phyloP scores from a whole-genome alignment of 2,888 invertebrate genomes.

The Stenchaetothrips biformis region DNA sequence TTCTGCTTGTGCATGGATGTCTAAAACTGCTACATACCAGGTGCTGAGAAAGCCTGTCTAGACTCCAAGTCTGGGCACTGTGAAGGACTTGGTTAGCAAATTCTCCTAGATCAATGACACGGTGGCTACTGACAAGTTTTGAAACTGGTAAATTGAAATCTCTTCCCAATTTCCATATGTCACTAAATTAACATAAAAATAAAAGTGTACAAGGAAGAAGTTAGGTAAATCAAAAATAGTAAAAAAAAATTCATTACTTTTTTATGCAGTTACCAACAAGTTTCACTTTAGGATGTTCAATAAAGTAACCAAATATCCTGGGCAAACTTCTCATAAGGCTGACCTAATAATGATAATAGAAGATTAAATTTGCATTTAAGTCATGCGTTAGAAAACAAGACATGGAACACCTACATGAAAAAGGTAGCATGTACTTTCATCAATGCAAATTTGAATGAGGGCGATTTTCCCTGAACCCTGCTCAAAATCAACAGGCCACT shows the following conservation, averaged over 20 bases:
- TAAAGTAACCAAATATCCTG: constrained; percentile 50
- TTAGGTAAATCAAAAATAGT: constrained; percentile 27
- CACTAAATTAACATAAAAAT: constrained; percentile 47
- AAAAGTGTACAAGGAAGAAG: constrained; percentile 26
- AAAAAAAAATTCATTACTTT: constrained; percentile 48
- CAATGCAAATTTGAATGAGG: constrained; percentile 58
- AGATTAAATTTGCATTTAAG: not conserved
- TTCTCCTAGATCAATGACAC: constrained; percentile 54
- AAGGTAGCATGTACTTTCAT: constrained; percentile 52
- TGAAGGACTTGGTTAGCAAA: constrained; percentile 54
- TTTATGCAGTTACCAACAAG: constrained; percentile 61
- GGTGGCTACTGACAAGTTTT: constrained; percentile 51
- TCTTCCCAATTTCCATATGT: constrained; percentile 57
- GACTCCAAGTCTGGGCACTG: constrained; percentile 55
- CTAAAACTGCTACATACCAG: constrained; percentile 45
- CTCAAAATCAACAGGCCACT: constrained; percentile 60
- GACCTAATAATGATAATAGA: constrained; percentile 32
- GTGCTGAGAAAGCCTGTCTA: constrained; percentile 53
- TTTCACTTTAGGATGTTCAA: constrained; percentile 55
- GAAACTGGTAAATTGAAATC: constrained; percentile 56
- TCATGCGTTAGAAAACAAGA: too few species aligned
- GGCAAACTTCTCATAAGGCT: constrained; percentile 51
- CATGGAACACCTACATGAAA: constrained; percentile 50
- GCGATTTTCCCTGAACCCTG: constrained; percentile 57
- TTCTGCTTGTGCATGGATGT: not conserved